Conservation (phyloP, 2,888 invertebrate species). For the Conistra vaccinii region DNA sequence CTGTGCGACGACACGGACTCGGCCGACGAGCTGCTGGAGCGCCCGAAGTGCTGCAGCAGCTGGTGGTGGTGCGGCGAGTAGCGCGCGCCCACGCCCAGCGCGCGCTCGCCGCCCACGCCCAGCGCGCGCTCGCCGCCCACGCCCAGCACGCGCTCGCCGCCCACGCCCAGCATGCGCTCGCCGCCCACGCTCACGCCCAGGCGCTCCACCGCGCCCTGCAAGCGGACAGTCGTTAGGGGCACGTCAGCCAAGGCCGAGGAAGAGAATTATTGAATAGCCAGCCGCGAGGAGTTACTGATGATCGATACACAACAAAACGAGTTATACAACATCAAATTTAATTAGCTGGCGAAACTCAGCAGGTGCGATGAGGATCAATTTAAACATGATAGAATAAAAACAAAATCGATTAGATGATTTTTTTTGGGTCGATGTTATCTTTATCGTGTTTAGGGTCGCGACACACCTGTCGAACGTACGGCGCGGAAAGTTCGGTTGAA, state of each 20-base stretch:
- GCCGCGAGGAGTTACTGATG: background rate
- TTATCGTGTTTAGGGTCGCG: no score
- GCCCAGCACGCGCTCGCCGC: conserved; percentile 36
- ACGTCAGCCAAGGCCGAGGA: no score
- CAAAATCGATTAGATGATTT: no score
- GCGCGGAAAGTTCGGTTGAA: no score
- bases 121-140: conserved; percentile 29
- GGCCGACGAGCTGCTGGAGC: conserved; percentile 93
- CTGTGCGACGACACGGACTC: conserved; percentile 93
- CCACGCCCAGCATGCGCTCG: conserved; percentile 45
- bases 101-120: conserved; percentile 47
- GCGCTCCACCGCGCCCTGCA: conserved; percentile 55
- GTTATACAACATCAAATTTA: background rate
- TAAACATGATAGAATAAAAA: background rate
- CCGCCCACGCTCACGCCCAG: conserved; percentile 56
- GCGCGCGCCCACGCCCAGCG: conserved; percentile 65
- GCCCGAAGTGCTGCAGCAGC: conserved; percentile 86
- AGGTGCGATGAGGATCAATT: background rate
- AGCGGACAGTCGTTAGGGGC: no score
- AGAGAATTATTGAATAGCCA: background rate
- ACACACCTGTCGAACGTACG: no score
- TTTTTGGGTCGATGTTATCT: background rate
- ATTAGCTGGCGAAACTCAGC: no score
- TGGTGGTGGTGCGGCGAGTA: conserved; percentile 86
- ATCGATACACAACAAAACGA: background rate